These are phyloP conservation scores for Menidia beryllina DNA, from an alignment of 2,113 vertebrate species.

Conservation along the genomic window DNA sequence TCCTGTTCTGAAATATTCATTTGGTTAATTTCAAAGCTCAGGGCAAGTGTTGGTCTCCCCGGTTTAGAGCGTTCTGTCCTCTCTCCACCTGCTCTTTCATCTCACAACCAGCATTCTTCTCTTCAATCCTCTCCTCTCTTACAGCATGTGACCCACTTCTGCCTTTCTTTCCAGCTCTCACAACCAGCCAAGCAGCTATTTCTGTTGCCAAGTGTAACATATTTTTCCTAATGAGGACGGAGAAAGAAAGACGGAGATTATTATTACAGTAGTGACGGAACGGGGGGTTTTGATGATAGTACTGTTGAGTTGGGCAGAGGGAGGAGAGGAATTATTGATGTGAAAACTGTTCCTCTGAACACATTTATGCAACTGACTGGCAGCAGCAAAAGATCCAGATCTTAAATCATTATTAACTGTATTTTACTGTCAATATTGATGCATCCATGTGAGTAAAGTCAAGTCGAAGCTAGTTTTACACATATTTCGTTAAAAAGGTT, in stretches of 20 bases:
- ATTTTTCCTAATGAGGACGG: conserved; percentile 76
- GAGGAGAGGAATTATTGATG: conserved; percentile 5
- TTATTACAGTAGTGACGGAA: conserved; percentile 33
- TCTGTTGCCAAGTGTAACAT: conserved; percentile 74
- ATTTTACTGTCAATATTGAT: neutral
- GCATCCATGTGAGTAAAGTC: neutral
- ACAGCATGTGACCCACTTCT: conserved; percentile 77
- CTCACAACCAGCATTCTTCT: conserved; percentile 1
- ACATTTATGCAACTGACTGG: neutral
- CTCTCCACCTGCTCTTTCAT: conserved; percentile 41
- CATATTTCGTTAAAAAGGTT: no score
- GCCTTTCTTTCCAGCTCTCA: conserved; percentile 43
- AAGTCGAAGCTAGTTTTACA: neutral
- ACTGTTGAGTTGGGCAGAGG: conserved; percentile 15
- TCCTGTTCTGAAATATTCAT: conserved; percentile 15
- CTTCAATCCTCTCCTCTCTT: conserved; percentile 28
- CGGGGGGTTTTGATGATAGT: conserved; percentile 12
- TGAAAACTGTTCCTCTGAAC: conserved; percentile 1
- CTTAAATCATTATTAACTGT: neutral
- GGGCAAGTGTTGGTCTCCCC: conserved; percentile 5
- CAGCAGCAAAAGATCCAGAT: neutral
- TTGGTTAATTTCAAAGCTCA: conserved; percentile 12
- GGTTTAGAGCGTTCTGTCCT: conserved; percentile 17
- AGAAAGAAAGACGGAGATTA: conserved; percentile 40
- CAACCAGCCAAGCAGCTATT: conserved; percentile 68